Base-by-base conservation (phyloP, 2,888 invertebrate species). In the Caenorhabditis afra region DNA sequence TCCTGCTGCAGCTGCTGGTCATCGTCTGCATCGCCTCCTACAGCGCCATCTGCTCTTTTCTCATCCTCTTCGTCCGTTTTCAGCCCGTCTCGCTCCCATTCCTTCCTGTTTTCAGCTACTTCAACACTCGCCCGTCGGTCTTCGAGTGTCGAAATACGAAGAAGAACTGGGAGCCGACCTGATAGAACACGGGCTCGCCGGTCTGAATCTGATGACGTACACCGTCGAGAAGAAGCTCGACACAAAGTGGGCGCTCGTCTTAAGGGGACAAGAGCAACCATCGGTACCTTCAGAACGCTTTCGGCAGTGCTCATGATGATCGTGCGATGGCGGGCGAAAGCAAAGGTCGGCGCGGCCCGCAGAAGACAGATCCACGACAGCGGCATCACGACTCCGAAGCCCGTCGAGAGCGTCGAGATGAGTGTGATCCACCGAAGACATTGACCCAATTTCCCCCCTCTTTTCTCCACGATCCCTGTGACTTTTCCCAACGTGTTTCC, bases 131-230 rank as follows among this genome's bases (percentile, higher is more conserved):
- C 85, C 84, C 22, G 76, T 87, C 55, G 86, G 86, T 12, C 81
- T 88, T 20, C 81, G 88, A 12, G 76, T 88, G 16, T 82, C 86
- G 14, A 83, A 84, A 58, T 87, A 87, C 58, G 85, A 88, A 18
- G 88, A 88, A 68, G 85, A 88, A 67, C 65, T 88, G n/a, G 88
- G 88, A 20, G 88, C 88, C n/a, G 88, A 88, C 81, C 78, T 88
- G 16, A 79, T 87, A 18, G 88, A 88, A 62, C 87, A 87, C 41
- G 88, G 88, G 12, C 53, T 88, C 49, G 85, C 87, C 10, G 88
- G 87, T 20, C 74, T 86, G 44, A 88, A 88, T 67, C 82, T 88
- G n/a, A 85, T 86, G 73, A 81, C 81, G 45, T 88, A 88, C 68
- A 84, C 81, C 10, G 78, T 88, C 41, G 88, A 88, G 78, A 88